These are phyloP conservation scores for Eilema griseolum DNA, from an alignment of 2,888 invertebrate species.

Conservation along the genomic window DNA sequence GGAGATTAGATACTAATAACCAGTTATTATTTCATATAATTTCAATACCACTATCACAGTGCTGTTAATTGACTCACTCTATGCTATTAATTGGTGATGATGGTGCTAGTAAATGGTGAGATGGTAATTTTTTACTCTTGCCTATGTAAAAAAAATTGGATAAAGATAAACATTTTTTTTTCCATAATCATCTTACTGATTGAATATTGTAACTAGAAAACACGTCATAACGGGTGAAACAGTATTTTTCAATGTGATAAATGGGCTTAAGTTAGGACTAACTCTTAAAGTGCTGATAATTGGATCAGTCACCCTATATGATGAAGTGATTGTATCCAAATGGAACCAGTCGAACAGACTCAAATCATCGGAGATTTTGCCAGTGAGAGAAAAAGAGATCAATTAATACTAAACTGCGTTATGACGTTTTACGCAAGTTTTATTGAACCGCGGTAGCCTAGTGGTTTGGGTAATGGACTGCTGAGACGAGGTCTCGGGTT, in stretches of 20 bases:
- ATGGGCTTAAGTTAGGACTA: not conserved
- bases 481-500: too few relatives aligned
- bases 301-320: not conserved
- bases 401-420: not conserved
- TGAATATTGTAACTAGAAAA: conserved; percentile 3
- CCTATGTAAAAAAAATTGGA: not conserved
- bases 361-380: not conserved
- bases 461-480: too few relatives aligned
- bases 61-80: conserved; percentile 15
- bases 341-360: not conserved
- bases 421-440: too few relatives aligned
- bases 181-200: not conserved
- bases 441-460: too few relatives aligned
- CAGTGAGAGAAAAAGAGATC: not conserved
- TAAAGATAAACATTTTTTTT: not conserved
- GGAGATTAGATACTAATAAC: too few relatives aligned
- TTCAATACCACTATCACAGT: not conserved
- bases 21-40: not conserved
- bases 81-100: conserved; percentile 17
- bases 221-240: not conserved
- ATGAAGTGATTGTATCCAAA: not conserved
- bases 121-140: conserved; percentile 9
- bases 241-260: not conserved
- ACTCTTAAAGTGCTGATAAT: conserved; percentile 11
- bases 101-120: conserved; percentile 17